Conservation (phyloP, 2,113 vertebrate genomes). For the Orycteropus afer region DNA sequence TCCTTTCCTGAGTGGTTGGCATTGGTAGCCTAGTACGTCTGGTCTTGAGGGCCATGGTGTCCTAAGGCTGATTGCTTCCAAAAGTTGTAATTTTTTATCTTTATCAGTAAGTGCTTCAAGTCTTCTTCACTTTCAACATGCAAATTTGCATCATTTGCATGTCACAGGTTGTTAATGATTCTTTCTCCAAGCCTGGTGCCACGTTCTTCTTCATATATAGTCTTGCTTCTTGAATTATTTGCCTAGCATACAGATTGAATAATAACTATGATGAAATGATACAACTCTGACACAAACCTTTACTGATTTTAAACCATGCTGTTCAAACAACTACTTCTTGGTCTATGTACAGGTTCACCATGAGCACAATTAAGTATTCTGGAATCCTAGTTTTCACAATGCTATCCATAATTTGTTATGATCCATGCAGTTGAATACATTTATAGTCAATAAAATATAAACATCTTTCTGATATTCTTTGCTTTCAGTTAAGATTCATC, state of each 20-base stretch:
- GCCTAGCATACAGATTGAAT: not conserved
- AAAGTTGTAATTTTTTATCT: not conserved
- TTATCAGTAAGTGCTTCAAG: not conserved
- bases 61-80: too few species aligned
- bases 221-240: not conserved
- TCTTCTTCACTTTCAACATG: not conserved
- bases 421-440: too few species aligned
- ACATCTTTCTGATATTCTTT: too few species aligned
- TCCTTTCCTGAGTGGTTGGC: too few species aligned
- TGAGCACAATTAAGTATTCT: not conserved
- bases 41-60: too few species aligned
- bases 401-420: too few species aligned
- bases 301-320: not conserved
- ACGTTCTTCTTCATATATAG: not conserved
- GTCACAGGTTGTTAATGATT: not conserved
- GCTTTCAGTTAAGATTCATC: too few species aligned
- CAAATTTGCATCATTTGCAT: not conserved
- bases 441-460: not conserved
- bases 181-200: not conserved
- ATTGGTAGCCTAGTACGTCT: too few species aligned
- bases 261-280: not conserved
- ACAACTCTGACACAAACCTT: not conserved
- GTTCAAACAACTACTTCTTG: not conserved
- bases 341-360: not conserved
- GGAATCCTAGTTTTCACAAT: too few species aligned